Evolutionary conservation across 92 coral and sea anemone genomes (phyloP).

Genomic region (Umimayanthus chanpuru): DNA sequence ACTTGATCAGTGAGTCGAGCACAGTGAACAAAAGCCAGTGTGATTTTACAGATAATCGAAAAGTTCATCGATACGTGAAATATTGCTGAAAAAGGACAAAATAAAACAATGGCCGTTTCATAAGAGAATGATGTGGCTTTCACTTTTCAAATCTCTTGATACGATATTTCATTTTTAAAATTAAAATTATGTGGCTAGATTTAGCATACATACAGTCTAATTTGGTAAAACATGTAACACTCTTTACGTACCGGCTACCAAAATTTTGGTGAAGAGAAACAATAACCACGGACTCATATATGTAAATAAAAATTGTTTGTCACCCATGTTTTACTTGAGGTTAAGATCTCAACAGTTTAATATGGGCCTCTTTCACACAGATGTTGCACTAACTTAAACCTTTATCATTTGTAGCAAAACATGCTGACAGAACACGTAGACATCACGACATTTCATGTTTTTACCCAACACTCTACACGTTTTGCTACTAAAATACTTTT

Average conservation of each 20-base stretch:
- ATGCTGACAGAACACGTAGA: not conserved
- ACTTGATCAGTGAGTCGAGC: not conserved
- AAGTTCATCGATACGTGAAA: no score
- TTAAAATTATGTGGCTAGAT: no score
- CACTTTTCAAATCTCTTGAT: not conserved
- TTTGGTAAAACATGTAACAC: no score
- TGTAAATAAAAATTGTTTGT: not conserved
- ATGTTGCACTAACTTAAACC: not conserved
- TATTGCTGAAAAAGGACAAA: not conserved
- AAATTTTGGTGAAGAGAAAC: no score
- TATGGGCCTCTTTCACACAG: not conserved
- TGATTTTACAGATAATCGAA: not conserved
- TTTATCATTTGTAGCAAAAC: not conserved
- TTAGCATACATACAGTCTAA: no score
- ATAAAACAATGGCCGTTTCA: not conserved
- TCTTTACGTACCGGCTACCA: no score
- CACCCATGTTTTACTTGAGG: not conserved
- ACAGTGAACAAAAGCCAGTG: not conserved
- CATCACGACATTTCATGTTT: no score
- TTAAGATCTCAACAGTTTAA: no score
- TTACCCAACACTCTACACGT: not conserved
- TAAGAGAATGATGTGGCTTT: not conserved
- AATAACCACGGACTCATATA: no score
- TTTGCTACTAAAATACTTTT: no score
- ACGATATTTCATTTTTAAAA: no score